phyloP scores from a whole-genome alignment of 1,140 invertebrate species.

The Neomicropteryx cornuta region DNA sequence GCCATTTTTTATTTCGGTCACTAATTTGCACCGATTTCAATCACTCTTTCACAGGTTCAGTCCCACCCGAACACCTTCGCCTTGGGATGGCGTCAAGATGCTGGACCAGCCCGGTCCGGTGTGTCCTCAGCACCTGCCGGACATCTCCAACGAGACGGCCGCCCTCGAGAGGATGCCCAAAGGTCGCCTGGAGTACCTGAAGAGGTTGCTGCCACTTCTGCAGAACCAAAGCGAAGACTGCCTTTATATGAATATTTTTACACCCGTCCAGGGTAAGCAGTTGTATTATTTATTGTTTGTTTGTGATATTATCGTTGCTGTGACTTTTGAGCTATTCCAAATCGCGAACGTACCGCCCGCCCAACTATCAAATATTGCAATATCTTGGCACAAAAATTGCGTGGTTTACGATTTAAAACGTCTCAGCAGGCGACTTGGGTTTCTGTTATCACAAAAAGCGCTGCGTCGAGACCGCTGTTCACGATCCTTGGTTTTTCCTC shows the following conservation, averaged over 20 bases:
- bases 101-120: conserved; percentile 75
- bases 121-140: conserved; percentile 80
- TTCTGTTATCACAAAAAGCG: too few species aligned
- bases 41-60: conserved; percentile 68
- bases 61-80: conserved; percentile 76
- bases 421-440: too few species aligned
- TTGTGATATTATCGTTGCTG: background rate
- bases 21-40: too few species aligned
- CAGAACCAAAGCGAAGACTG: conserved; percentile 94
- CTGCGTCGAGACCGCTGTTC: too few species aligned
- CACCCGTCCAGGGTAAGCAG: conserved; percentile 78
- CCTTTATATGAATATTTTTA: conserved; percentile 91
- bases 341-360: too few species aligned
- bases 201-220: conserved; percentile 69
- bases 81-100: conserved; percentile 75
- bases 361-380: too few species aligned
- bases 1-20: too few species aligned
- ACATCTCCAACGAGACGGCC: conserved; percentile 74
- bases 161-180: conserved; percentile 76
- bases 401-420: too few species aligned
- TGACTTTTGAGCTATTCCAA: too few species aligned
- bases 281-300: background rate
- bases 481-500: too few species aligned
- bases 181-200: conserved; percentile 78
- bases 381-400: too few species aligned